Base-by-base conservation (phyloP, 2,113 vertebrate species). In the Mobula birostris region DNA sequence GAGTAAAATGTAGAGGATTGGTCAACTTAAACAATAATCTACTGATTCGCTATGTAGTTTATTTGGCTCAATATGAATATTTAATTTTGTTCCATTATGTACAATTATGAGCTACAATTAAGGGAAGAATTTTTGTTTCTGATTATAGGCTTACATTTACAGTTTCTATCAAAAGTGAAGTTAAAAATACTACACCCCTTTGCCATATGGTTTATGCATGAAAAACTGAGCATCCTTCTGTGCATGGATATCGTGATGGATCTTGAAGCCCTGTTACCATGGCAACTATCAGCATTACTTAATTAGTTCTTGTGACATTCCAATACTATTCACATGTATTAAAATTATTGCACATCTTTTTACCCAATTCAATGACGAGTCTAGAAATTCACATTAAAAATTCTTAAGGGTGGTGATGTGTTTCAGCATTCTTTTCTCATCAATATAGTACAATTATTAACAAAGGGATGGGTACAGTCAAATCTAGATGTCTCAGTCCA, bases 251-350 rank as follows among this genome's bases (percentile, higher is more conserved):
- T 66, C 56, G 12, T 56, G 72, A 74, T 68, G 72, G 36, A 24
- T 93, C 68, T 29, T 92, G 66, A 92, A 92, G 90, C 21, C 66
- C 36, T 19, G 32, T 72, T 17, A 92, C 90, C 21, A 92, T 92
- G 32, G 90, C n/a, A 93, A 93, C 90, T 19, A 92, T 72, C n/a
- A 72, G 17, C 36, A 92, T 24, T 92, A 72, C 32, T 40, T 32
- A 48, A 66, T 11, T 27, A 72, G 9, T 24, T 40, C 61, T 72
- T 40, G 68, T 92, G 36, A 48, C 70, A 92, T 91, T 70, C 63
- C 68, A 92, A 7, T 8, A 92, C 68, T 21, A 48, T 5, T 72
- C 68, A 48, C 63, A 48, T 32, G 7, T 48, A 72, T 24, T 48
- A 72, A 70, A 70, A 66, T n/a, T 19, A 32, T 7, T 32, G 48